phyloP scores from a whole-genome alignment of 2,113 vertebrate genomes.

The Polypterus senegalus region DNA sequence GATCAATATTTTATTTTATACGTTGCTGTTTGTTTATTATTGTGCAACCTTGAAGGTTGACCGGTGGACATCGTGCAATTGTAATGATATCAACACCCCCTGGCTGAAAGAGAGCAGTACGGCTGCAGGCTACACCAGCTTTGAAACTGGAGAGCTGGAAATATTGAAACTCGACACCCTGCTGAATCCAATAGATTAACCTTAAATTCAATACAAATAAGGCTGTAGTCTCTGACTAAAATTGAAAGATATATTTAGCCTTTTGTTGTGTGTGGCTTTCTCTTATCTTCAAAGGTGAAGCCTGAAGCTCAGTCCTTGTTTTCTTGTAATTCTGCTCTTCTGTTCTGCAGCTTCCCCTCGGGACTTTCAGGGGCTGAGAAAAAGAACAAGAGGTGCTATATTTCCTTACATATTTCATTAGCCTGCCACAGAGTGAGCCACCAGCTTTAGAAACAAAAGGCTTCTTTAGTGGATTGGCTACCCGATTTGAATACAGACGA shows the following conservation, averaged over 20 bases:
- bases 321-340: slow-evolving; percentile 16
- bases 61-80: no score
- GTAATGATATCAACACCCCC: no score
- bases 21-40: no score
- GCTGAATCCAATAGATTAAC: no score
- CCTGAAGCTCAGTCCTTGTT: slow-evolving; percentile 14
- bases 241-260: background rate
- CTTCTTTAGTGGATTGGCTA: background rate
- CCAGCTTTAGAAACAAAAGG: slow-evolving; percentile 16
- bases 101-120: no score
- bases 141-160: no score
- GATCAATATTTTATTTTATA: no score
- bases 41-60: no score
- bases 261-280: background rate
- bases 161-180: no score
- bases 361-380: slow-evolving; percentile 19
- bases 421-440: slow-evolving; percentile 8
- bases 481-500: no score
- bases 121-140: no score
- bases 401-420: slow-evolving; percentile 25
- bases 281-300: slow-evolving; percentile 3
- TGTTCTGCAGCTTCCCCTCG: slow-evolving; percentile 12
- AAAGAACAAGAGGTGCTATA: slow-evolving; percentile 14
- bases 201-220: no score
- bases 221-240: background rate